Percentiles rank a stretch among this genome's conserved stretches.
These are phyloP conservation scores for Echinarachnius parma DNA, from an alignment of 53 echinoderm and acorn worm genomes.

Conservation along the genomic window DNA sequence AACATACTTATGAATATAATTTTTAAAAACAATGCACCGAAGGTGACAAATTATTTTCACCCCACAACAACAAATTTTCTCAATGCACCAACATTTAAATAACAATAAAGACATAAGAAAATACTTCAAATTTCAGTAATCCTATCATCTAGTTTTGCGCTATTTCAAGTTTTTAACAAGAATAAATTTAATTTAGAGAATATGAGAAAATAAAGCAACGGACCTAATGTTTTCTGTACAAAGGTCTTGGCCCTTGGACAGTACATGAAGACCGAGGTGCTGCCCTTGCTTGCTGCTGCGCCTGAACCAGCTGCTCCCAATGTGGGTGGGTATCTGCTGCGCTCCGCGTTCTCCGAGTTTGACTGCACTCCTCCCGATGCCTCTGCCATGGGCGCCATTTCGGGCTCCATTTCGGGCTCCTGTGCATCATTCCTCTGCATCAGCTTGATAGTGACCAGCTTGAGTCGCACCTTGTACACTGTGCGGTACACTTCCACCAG, in stretches of 20 bases:
- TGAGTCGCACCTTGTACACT: conserved; percentile 74
- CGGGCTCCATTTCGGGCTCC: conserved; percentile 9
- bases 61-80: too few relatives aligned
- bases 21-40: too few relatives aligned
- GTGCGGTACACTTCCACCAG: conserved; percentile 69
- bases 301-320: neutral
- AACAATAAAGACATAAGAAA: too few relatives aligned
- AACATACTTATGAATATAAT: too few relatives aligned
- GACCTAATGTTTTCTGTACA: neutral
- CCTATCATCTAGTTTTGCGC: too few relatives aligned
- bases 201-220: neutral
- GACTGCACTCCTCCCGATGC: neutral
- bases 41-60: too few relatives aligned
- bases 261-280: neutral
- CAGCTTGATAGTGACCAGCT: conserved; percentile 63
- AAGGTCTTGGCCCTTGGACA: conserved; percentile 20
- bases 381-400: neutral
- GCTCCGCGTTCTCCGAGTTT: conserved; percentile 18
- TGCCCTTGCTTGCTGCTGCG: neutral
- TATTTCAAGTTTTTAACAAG: too few relatives aligned
- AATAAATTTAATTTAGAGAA: too few relatives aligned
- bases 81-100: too few relatives aligned
- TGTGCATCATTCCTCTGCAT: conserved; percentile 57
- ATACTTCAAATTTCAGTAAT: too few relatives aligned
- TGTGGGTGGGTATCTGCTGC: neutral